These are phyloP conservation scores for Capreolus pygargus DNA, from an alignment of 2,113 vertebrate genomes.

Conservation along the genomic window DNA sequence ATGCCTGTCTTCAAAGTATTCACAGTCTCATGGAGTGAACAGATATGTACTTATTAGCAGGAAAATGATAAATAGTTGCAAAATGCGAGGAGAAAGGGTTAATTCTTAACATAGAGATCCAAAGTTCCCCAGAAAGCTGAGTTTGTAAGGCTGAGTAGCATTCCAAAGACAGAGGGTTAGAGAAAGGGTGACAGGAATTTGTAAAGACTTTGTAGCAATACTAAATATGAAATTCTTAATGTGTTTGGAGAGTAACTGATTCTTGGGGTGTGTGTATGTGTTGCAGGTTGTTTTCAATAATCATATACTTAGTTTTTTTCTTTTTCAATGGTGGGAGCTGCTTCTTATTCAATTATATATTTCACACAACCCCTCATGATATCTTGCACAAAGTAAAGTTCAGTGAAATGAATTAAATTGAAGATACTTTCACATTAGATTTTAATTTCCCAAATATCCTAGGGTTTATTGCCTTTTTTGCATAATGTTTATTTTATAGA, in stretches of 20 bases:
- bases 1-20: background rate
- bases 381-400: background rate
- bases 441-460: slow-evolving; percentile 43
- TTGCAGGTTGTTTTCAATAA: background rate
- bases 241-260: background rate
- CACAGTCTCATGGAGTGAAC: background rate
- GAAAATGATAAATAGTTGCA: background rate
- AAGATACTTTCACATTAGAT: slow-evolving; percentile 35
- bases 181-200: background rate
- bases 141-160: background rate
- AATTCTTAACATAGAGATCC: background rate
- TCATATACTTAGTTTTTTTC: background rate
- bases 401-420: slow-evolving; percentile 15
- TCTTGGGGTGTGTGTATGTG: background rate
- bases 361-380: background rate
- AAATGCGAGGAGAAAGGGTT: background rate
- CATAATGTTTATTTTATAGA: background rate
- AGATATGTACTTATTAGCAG: background rate
- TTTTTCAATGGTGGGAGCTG: background rate
- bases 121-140: background rate
- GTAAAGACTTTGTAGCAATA: background rate
- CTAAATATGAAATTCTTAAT: background rate
- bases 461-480: slow-evolving; percentile 26
- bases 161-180: background rate
- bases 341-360: background rate